Evolutionary conservation across 2,888 invertebrate species (phyloP), one percentile per base, ranked within the genome.

Genomic region (Hirtodrosophila alboralis): DNA sequence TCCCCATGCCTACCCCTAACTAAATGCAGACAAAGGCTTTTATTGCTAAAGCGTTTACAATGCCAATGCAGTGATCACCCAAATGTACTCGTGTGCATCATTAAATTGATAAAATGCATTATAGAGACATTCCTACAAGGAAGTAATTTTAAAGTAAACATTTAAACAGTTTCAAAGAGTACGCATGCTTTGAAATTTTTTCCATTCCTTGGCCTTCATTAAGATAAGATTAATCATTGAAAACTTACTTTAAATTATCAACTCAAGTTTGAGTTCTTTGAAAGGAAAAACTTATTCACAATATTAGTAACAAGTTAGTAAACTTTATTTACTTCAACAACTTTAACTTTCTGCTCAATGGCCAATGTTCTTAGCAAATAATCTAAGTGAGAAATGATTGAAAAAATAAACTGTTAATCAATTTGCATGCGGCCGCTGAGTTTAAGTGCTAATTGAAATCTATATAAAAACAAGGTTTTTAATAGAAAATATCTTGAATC

Each of bases 401-500:
- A 9, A 13, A 30, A 37, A 26, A 38, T n/a, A 41, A 56, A 53
- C 37, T 34, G 44, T 14, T 52, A 63, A 59, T 49, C 57, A 64
- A 59, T 59, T 69, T 60, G 53, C 40, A 14, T 13, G 48, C 26
- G 43, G 27, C 13, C 54, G 51, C 51, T 37, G 47, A 52, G 57
- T 64, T 68, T 56, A 71, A 49, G 56, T 65, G 75, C 51, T 44
- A 69, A 65, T 62, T 60, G 30, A 34, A 56, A 54, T 34, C 37
- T 49, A 53, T 66, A 58, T 58, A 34, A 28, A 8, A 28, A 53
- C 30, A n/a, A n/a, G n/a, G n/a, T n/a, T n/a, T n/a, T n/a, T n/a
- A n/a, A n/a, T n/a, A n/a, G n/a, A n/a, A n/a, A n/a, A n/a, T n/a
- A n/a, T n/a, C n/a, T n/a, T n/a, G n/a, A n/a, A n/a, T n/a, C n/a